Percentiles rank a stretch among this genome's conserved stretches.
Evolutionary conservation across 1,140 invertebrate genomes (phyloP).

Genomic region (Gryon sp.): DNA sequence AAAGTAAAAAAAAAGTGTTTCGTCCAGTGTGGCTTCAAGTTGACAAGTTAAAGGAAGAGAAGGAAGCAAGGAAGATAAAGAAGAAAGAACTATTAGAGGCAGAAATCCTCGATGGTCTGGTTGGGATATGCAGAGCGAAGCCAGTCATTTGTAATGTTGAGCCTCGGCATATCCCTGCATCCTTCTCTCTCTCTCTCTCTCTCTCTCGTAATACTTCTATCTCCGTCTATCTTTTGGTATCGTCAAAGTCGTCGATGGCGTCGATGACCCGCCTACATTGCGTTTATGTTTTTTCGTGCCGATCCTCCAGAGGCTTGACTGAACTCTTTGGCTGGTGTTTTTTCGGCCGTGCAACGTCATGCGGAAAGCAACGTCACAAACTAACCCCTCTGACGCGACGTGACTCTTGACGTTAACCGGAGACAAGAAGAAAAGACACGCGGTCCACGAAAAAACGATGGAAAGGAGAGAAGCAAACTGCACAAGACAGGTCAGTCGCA

Average conservation of each 20-base stretch:
- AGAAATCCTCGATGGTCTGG: slow-evolving; percentile 19
- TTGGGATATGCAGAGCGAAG: slow-evolving; percentile 53
- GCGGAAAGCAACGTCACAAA: slow-evolving; percentile 60
- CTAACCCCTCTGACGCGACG: slow-evolving; percentile 61
- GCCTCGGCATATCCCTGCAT: slow-evolving; percentile 26
- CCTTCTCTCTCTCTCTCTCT: too few species aligned
- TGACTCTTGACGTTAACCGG: slow-evolving; percentile 59
- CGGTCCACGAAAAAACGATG: slow-evolving; percentile 47
- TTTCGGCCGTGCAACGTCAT: slow-evolving; percentile 51
- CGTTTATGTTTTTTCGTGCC: slow-evolving; percentile 36
- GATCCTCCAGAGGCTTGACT: slow-evolving; percentile 29
- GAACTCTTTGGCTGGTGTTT: slow-evolving; percentile 35
- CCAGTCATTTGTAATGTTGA: slow-evolving; percentile 55
- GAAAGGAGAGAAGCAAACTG: slow-evolving; percentile 47
- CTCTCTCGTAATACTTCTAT: too few species aligned
- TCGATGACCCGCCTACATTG: slow-evolving; percentile 50
- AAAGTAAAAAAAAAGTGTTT: too few species aligned
- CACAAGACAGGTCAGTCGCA: slow-evolving; percentile 52
- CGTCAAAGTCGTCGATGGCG: slow-evolving; percentile 40
- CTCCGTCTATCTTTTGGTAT: slow-evolving; percentile 2
- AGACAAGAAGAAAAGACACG: slow-evolving; percentile 50
- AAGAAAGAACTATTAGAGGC: slow-evolving; percentile 38
- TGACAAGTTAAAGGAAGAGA: slow-evolving; percentile 33
- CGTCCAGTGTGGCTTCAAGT: slow-evolving; percentile 22
- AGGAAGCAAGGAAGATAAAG: slow-evolving; percentile 39